These are phyloP conservation scores for Agrotis puta DNA, from an alignment of 2,888 invertebrate species.

Conservation along the genomic window DNA sequence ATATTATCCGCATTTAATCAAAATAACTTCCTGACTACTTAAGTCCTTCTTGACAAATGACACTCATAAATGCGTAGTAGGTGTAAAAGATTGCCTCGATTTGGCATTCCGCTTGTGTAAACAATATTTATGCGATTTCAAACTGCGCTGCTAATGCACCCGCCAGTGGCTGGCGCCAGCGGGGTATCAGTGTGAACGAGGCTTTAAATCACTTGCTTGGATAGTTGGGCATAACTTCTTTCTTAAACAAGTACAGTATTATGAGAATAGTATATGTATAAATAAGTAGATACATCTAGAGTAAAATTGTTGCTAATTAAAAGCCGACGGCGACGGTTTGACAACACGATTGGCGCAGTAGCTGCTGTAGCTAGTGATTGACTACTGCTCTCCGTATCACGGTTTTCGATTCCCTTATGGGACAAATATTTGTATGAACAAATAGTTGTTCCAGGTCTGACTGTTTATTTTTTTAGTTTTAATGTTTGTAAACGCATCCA, in stretches of 20 bases:
- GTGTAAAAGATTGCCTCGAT: slow-evolving; percentile 54
- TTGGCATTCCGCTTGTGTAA: slow-evolving; percentile 57
- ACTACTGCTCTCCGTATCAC: too few species aligned
- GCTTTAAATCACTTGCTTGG: slow-evolving; percentile 42
- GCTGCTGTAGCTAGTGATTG: too few species aligned
- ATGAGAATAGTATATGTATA: not conserved
- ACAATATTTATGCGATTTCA: slow-evolving; percentile 62
- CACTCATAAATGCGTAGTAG: slow-evolving; percentile 48
- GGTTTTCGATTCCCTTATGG: too few species aligned
- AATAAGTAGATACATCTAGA: not conserved
- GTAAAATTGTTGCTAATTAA: not conserved
- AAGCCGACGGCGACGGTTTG: too few species aligned
- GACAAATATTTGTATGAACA: too few species aligned
- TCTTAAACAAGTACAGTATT: slow-evolving; percentile 9
- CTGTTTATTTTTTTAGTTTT: too few species aligned
- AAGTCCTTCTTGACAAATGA: slow-evolving; percentile 27
- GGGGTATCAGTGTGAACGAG: slow-evolving; percentile 37
- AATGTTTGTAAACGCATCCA: too few species aligned
- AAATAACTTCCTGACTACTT: slow-evolving; percentile 22
- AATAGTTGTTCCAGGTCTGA: too few species aligned
- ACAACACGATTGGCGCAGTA: too few species aligned
- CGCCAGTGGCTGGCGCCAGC: slow-evolving; percentile 57
- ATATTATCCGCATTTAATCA: slow-evolving; percentile 6
- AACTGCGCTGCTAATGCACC: slow-evolving; percentile 56
- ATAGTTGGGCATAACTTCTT: slow-evolving; percentile 13